Base-by-base conservation (phyloP, 2,797 vertebrate species). In the Gallinago solitaria region DNA sequence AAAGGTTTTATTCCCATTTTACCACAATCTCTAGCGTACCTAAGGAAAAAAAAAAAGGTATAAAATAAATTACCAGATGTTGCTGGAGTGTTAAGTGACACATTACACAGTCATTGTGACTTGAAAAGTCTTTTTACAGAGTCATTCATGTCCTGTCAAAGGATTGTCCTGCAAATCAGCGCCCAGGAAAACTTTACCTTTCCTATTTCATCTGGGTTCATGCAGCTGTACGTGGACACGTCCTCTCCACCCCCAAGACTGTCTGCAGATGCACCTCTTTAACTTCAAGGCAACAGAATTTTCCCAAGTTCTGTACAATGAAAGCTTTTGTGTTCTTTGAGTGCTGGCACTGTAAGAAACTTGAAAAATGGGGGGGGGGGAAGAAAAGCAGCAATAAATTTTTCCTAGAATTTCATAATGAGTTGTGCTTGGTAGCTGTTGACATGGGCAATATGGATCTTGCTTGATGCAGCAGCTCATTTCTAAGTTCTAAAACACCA, bases 321-420 rank as follows among this genome's bases (percentile, higher is more conserved):
- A 77, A 64, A 63, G 54, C 64, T 60, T 83, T 56, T 48, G 39
- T 64, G 50, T n/a, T 76, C 59, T 56, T 32, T 23, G 33, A 63
- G 51, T 32, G n/a, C 37, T 41, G 30, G 47, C 20, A 79, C 63
- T 15, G 5, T 8, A 18, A 65, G 45, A 43, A 8, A 11, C 27
- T 53, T 39, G 5, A 24, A 53, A 53, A 53, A 51, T 11, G 48
- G 5, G 21, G 37, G 37, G 37, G 12, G 30, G 35, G 35, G 35
- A 54, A 39, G 32, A 43, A 89, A 79, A 83, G 9, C 41, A 41
- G 50, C 60, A 65, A 85, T 93, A 74, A 50, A 78, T 85, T 77
- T 92, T 78, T 90, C 50, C 81, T 69, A 18, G 65, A 30, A 25
- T 82, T 41, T 90, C 65, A 15, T 68, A 32, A 77, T 5, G 24